These are phyloP conservation scores for Acipenser ruthenus DNA, from an alignment of 2,797 vertebrate species.

Conservation along the genomic window DNA sequence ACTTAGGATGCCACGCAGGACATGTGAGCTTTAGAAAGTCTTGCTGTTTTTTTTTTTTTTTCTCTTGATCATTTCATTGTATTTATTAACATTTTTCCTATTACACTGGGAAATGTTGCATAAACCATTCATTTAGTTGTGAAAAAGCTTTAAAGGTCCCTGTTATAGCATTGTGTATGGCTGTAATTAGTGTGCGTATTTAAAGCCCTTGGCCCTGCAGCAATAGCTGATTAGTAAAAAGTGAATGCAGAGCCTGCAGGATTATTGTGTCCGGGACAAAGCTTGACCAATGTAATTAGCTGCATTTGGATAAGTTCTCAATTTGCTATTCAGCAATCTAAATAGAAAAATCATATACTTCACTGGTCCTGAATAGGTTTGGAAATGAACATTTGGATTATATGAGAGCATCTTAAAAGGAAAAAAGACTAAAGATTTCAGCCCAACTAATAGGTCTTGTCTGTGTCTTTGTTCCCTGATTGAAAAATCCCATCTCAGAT, in stretches of 20 bases:
- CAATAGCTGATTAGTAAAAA: slow-evolving; percentile 43
- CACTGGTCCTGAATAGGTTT: slow-evolving; percentile 36
- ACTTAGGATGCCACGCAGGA: slow-evolving; percentile 9
- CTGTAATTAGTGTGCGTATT: slow-evolving; percentile 38
- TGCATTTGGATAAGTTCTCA: slow-evolving; percentile 51
- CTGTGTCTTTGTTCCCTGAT: slow-evolving; percentile 18
- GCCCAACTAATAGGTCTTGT: slow-evolving; percentile 22
- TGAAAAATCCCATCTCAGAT: slow-evolving; percentile 14
- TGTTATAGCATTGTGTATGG: slow-evolving; percentile 17
- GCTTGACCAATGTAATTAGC: slow-evolving; percentile 49
- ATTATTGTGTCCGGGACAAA: slow-evolving; percentile 45
- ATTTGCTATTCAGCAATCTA: slow-evolving; percentile 46
- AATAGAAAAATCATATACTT: slow-evolving; percentile 50
- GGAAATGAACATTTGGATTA: slow-evolving; percentile 42
- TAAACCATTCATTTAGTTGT: slow-evolving; percentile 42
- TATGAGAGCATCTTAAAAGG: slow-evolving; percentile 33
- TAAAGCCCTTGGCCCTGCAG: slow-evolving; percentile 30
- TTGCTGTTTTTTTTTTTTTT: too few relatives aligned
- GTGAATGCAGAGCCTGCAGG: slow-evolving; percentile 35
- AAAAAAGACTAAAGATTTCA: slow-evolving; percentile 40
- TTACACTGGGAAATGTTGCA: slow-evolving; percentile 37
- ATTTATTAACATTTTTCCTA: slow-evolving; percentile 37
- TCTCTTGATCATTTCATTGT: slow-evolving; percentile 15
- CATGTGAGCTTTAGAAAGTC: too few relatives aligned
- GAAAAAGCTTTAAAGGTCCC: slow-evolving; percentile 37